Base-by-base conservation (phyloP, 2,888 invertebrate species). In the Acronicta psi region DNA sequence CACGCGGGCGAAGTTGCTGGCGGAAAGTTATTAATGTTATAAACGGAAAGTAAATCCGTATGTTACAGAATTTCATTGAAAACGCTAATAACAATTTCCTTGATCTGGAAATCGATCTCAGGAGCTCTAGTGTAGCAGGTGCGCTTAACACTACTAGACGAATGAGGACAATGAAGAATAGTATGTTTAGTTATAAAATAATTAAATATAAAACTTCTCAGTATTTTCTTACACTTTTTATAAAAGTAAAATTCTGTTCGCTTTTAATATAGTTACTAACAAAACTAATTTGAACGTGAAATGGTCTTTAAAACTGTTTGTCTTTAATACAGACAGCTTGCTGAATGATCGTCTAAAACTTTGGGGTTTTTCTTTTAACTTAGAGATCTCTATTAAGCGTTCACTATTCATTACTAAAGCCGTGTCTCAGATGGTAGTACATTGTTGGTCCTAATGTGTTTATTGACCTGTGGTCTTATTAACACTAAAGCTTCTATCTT, bases 391-490 rank as follows among this genome's bases (percentile, higher is more conserved):
- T 36, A 45, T 31, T 13, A 40, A 40, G 6, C 13, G 2, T 31
- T 10, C 10, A 10, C 7, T 43, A 38, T 50, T 67, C n/a, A 13
- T 23, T 18, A 41, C 0, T 18, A 9, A 45, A 47, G 23, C 3
- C 25, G 13, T 49, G 23, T 36, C 34, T 13, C 16, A 3, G 38
- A 45, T 46, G 17, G 34, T 17, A 25, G 18, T 31, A 6, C 17
- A 9, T 49, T 41, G 36, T 44, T 20, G 7, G 8, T 29, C 29
- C 42, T 55, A 41, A 69, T 50, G 37, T 44, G 55, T 44, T 47
- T 44, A 56, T 69, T 56, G 63, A 66, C 55, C 41, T 38, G 36
- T 16, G 16, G 18, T 16, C 31, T 3, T 42, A 31, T 9, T 18
- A 20, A 23, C 29, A 43, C 25, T 46, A 36, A 34, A 16, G 51